A percentile compares a stretch with the other conserved stretches of the same genome.
Conservation (phyloP, 2,888 invertebrate species). For the Drosophila limbata region DNA sequence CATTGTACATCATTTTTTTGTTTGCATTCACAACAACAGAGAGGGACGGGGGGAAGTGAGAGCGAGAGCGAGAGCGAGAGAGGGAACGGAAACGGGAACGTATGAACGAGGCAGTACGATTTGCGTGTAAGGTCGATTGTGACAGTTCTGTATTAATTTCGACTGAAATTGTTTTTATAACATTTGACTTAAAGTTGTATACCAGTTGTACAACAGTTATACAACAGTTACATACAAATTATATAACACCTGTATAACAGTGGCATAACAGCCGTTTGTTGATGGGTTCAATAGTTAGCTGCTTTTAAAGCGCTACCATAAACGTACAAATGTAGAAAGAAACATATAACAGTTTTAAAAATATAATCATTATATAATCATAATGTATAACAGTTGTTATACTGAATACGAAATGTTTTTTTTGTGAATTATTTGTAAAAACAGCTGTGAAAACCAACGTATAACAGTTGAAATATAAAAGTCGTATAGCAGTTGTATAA, state of each 20-base stretch:
- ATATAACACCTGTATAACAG: constrained; percentile 14
- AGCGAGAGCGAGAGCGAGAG: constrained; percentile 5
- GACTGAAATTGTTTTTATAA: not conserved
- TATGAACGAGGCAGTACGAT: constrained; percentile 25
- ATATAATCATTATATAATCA: constrained; percentile 14
- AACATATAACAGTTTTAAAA: not conserved
- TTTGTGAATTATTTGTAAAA: not conserved
- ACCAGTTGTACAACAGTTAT: constrained; percentile 11
- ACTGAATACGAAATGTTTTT: not conserved
- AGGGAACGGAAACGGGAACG: constrained; percentile 11
- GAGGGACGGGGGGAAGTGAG: constrained; percentile 1
- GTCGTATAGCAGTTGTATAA: constrained; percentile 4
- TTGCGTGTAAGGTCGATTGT: constrained; percentile 10
- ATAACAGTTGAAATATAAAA: constrained; percentile 13
- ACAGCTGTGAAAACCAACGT: not conserved
- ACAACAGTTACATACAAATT: constrained; percentile 1
- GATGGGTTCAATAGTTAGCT: no score
- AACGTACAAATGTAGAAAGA: constrained; percentile 1
- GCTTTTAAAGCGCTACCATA: no score
- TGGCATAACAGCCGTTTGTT: not conserved
- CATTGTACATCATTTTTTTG: constrained; percentile 48
- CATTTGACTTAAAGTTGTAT: not conserved
- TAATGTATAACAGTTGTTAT: constrained; percentile 17
- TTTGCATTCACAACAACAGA: constrained; percentile 31
- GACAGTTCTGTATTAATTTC: constrained; percentile 10